Evolutionary conservation across 2,113 vertebrate species (phyloP), one percentile per base, ranked within the genome.

Genomic region (Anguilla japonica): DNA sequence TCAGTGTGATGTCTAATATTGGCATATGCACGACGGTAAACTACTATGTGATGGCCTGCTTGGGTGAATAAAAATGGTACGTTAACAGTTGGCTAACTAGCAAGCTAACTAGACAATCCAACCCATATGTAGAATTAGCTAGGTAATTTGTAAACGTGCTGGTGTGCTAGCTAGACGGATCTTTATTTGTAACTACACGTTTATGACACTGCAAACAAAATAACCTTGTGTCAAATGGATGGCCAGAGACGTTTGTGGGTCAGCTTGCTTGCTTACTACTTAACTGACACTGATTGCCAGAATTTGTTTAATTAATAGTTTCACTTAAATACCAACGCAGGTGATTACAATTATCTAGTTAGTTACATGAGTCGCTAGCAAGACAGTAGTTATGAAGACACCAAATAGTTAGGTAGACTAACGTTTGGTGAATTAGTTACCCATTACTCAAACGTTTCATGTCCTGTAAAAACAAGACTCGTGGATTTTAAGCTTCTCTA

Each of bases 161-260:
- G 7, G 8, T 53, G 7, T 11, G 50, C 50, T 14, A 46, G 43
- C 43, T 46, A 46, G 2, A 53, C 50, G 50, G 50, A 13, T 53
- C 13, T 14, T 53, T 53, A 14, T 9, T 53, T 53, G 11, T 46
- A 46, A 46, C 43, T 46, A 46, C 43, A 34, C 34, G 11, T 53
- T 53, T 53, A 53, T 53, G 50, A 53, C 50, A 53, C 50, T 5
- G 63, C 63, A 22, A 71, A 75, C 26, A 3, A 75, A 29, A 13
- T 75, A 75, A 75, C 71, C 71, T 75, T 75, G 71, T 75, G 71
- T 29, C 71, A 75, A 34, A 75, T 34, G 71, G 71, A 75, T 75
- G 71, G 8, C 29, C n/a, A 3, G 71, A 75, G 8, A 34, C n/a
- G 71, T 75, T 34, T 20, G 26, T 2, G 60, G 16, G 13, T 20